phyloP scores from a whole-genome alignment of 2,113 vertebrate genomes.

The Xyrauchen texanus region DNA sequence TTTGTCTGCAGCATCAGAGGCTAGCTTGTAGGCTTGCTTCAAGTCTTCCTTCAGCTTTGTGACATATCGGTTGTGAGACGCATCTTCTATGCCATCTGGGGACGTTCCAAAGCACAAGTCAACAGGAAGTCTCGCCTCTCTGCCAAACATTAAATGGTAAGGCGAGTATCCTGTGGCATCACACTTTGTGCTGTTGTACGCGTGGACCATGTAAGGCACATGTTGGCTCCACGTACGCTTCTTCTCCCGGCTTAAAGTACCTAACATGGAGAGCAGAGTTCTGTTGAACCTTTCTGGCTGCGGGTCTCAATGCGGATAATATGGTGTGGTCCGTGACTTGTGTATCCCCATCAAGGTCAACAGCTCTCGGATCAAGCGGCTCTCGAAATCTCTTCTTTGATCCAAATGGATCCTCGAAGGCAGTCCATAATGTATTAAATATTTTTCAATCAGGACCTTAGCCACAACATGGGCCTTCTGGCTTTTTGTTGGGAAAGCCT shows the following conservation, averaged over 20 bases:
- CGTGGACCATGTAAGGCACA: constrained; percentile 34
- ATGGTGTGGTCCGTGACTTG: background rate
- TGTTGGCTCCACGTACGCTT: constrained; percentile 18
- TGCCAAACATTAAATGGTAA: constrained; percentile 29
- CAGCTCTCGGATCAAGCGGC: background rate
- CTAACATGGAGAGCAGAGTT: constrained; percentile 23
- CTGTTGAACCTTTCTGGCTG: constrained; percentile 13
- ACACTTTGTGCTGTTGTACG: constrained; percentile 1
- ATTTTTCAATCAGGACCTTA: background rate
- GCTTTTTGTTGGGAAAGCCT: background rate
- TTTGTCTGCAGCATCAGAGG: constrained; percentile 12
- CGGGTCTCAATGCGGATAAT: constrained; percentile 5
- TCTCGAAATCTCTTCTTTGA: background rate
- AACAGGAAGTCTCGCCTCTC: constrained; percentile 32
- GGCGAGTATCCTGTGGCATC: constrained; percentile 38
- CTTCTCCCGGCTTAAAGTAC: background rate
- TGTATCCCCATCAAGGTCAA: background rate
- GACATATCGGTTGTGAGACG: too few species aligned
- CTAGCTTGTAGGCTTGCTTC: constrained; percentile 25
- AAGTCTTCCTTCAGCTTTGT: too few species aligned
- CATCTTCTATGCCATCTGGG: too few species aligned
- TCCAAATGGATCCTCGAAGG: constrained; percentile 12
- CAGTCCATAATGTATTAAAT: constrained; percentile 11
- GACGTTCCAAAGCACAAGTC: constrained; percentile 23
- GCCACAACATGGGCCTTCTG: constrained; percentile 10